Conservation (phyloP, 2,888 invertebrate genomes). For the Nemoura dubitans region DNA sequence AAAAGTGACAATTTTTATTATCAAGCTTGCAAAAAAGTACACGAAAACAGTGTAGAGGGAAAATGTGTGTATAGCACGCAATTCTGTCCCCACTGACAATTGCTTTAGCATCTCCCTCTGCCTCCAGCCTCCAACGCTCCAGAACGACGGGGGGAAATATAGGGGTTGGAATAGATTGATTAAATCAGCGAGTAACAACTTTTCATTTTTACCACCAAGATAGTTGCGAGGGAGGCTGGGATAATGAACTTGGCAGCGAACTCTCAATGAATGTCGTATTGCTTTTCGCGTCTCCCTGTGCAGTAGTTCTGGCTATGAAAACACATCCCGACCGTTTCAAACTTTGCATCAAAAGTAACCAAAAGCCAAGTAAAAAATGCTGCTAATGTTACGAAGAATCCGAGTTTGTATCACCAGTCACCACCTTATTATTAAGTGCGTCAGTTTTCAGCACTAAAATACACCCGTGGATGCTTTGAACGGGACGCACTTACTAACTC, state of each 20-base stretch:
- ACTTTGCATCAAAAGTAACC: too few relatives aligned
- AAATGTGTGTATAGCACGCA: not conserved
- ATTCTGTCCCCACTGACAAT: not conserved
- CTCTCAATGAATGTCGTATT: too few relatives aligned
- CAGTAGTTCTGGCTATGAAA: too few relatives aligned
- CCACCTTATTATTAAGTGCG: too few relatives aligned
- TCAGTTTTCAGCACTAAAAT: too few relatives aligned
- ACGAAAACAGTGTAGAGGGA: not conserved
- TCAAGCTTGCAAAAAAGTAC: not conserved
- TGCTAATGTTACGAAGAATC: too few relatives aligned
- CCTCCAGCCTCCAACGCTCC: not conserved
- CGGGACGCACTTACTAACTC: too few relatives aligned
- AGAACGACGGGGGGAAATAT: not conserved
- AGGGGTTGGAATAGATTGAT: slow-evolving; percentile 7
- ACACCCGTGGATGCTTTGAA: too few relatives aligned
- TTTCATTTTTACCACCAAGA: not conserved
- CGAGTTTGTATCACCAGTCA: too few relatives aligned
- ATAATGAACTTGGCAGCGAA: not conserved
- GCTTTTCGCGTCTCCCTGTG: too few relatives aligned
- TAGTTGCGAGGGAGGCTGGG: not conserved
- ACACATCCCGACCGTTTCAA: too few relatives aligned
- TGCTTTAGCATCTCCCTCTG: not conserved
- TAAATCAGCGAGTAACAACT: not conserved
- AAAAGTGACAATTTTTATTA: not conserved
- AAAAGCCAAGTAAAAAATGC: too few relatives aligned